These are phyloP conservation scores for Diplosoma virens DNA, from an alignment of 23 tunicate species.

Conservation along the genomic window DNA sequence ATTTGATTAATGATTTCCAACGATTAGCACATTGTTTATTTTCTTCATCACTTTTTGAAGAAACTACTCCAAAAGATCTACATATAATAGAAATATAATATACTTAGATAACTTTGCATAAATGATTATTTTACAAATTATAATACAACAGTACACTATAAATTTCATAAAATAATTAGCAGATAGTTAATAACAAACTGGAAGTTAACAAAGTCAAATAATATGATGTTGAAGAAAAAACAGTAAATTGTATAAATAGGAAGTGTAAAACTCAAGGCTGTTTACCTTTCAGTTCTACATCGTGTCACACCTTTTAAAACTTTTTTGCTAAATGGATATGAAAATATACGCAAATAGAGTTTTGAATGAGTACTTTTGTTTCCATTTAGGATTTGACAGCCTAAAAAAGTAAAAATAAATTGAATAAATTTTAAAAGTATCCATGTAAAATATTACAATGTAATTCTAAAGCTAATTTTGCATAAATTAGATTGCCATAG, in stretches of 20 bases:
- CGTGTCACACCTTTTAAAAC: not conserved
- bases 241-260: too few species aligned
- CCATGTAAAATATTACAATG: too few species aligned
- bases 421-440: too few species aligned
- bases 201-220: too few species aligned
- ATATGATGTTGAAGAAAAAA: too few species aligned
- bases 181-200: too few species aligned
- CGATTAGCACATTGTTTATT: constrained; percentile 30
- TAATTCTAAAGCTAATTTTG: too few species aligned
- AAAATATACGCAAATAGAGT: constrained; percentile 3
- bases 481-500: too few species aligned
- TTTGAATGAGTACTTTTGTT: not conserved
- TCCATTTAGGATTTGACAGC: not conserved
- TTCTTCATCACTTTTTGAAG: constrained; percentile 10
- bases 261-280: too few species aligned
- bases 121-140: too few species aligned
- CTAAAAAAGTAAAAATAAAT: not conserved
- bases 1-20: constrained; percentile 68
- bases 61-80: constrained; percentile 55
- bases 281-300: not conserved
- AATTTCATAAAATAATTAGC: too few species aligned
- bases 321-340: not conserved
- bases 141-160: too few species aligned
- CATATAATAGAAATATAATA: not conserved
- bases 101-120: not conserved